Evolutionary conservation across 2,888 invertebrate species (phyloP), one percentile per base, ranked within the genome.

Genomic region (Drosophila buzzatii): DNA sequence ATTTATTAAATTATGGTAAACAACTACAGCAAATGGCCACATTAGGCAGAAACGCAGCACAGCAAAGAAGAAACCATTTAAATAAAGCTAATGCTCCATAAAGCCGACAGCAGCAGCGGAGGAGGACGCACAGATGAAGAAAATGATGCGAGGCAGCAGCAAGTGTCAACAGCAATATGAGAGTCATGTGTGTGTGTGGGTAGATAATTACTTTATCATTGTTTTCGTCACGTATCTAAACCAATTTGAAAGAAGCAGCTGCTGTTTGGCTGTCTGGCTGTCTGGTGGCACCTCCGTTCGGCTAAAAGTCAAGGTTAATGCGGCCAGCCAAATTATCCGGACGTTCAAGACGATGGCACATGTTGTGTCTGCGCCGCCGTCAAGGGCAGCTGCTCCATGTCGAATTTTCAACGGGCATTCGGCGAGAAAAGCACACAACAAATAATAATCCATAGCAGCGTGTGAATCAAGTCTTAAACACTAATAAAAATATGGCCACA

Each of bases 261-360:
- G 66, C 20, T 31, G 64, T 6, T 51, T n/a, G 31, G 9, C 10
- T 27, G 5, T 6, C 0, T 6, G 27, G 31, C n/a, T 67, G 47
- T 9, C 0, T 31, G 31, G 47, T 68, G 62, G 62, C 60, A 64
- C 67, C 68, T 56, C 65, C 59, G 42, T 55, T 42, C 55, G 65
- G 70, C 55, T 82, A 81, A 85, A 89, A 85, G 85, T 85, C 85
- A 85, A 90, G 85, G 85, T 82, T 82, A 81, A 74, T 68, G 55
- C 56, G 65, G 64, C 31, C 61, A 42, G 51, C 56, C 56, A 60
- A 79, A 76, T 69, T 56, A 76, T 69, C 56, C 81, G 73, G 76
- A 71, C 76, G 71, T 66, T 56, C 62, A 52, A 59, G 62, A 60
- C 62, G 68, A 63, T 57, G 70, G 66, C 75, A 64, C 74, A 70